Base-by-base conservation (phyloP, 1,140 invertebrate genomes). In the Wiebesia pumilae region DNA sequence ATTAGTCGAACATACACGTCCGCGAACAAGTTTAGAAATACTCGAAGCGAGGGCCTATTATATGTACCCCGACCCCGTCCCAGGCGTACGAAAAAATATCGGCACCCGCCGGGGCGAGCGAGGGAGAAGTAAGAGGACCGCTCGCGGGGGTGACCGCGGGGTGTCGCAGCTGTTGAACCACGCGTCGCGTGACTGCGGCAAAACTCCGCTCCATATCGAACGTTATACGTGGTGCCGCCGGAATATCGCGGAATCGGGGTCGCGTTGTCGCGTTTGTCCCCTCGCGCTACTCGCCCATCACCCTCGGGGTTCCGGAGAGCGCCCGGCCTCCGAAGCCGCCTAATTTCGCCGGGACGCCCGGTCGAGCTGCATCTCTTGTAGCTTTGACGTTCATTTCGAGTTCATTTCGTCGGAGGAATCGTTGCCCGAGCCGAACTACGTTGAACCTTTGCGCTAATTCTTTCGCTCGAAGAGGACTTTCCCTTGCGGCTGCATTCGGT, bases 181-280 rank as follows among this genome's bases (percentile, higher is more conserved):
- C 10, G 33, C 10, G 33, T 85, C 84, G 84, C 84, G 84, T 85
- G 84, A 85, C 84, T 85, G 78, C 77, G 84, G 75, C 65, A 85
- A 81, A 81, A 54, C 65, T 9, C n/a, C 51, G 35, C 3, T 79
- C 35, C 65, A 10, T 58, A 9, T 84, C 40, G n/a, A 21, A 30
- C 73, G 35, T 81, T 19, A n/a, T 33, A 27, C n/a, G 27, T 33
- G 0, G 24, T 3, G 12, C 3, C 27, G 43, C 35, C 27, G 47
- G 62, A 85, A 38, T 81, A 85, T 85, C 16, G 35, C 67, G 65
- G n/a, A 80, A 85, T 85, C 84, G 84, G 38, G 84, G 84, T 85
- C 84, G 67, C 30, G 12, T 51, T 51, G 71, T 58, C 71, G n/a
- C 35, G 43, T 14, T 27, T 3, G 21, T 2, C 21, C 6, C 40